These are phyloP conservation scores for Rhinopomastus cyanomelas DNA, from an alignment of 2,113 vertebrate species.

Conservation along the genomic window DNA sequence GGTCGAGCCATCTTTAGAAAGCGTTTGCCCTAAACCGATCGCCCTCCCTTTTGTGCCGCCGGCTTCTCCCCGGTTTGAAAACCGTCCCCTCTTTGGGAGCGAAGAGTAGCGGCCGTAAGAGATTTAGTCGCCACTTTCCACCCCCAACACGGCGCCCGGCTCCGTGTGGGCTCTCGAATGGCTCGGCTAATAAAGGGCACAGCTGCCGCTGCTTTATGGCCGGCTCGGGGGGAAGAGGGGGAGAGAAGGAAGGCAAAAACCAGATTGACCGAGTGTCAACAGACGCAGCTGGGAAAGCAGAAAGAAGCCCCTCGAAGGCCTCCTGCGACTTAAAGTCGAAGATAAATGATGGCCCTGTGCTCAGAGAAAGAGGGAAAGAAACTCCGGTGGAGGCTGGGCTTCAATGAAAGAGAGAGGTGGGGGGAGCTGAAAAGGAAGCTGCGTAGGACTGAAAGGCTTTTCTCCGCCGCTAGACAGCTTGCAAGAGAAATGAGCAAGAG, in stretches of 20 bases:
- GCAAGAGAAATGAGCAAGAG: conserved; percentile 82
- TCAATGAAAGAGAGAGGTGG: conserved; percentile 83
- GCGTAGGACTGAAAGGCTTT: conserved; percentile 80
- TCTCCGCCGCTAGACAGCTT: conserved; percentile 84
- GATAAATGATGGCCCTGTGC: conserved; percentile 80
- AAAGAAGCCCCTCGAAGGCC: conserved; percentile 82
- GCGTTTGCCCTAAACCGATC: conserved; percentile 86
- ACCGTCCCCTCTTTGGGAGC: too few species aligned
- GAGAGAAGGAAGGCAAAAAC: conserved; percentile 70
- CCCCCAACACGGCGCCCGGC: too few species aligned
- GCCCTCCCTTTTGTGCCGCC: conserved; percentile 73
- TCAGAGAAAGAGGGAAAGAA: conserved; percentile 77
- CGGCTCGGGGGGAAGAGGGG: conserved; percentile 65
- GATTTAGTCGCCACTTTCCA: too few species aligned
- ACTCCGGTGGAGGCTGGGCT: conserved; percentile 80
- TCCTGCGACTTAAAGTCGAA: conserved; percentile 76
- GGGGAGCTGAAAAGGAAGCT: conserved; percentile 70
- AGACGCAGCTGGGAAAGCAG: conserved; percentile 93
- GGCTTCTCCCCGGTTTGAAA: too few species aligned
- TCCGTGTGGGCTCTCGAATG: too few species aligned
- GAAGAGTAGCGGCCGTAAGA: too few species aligned
- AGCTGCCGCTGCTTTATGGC: conserved; percentile 97
- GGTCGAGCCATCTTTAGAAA: conserved; percentile 86
- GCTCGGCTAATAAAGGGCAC: conserved; percentile 92
- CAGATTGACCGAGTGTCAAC: conserved; percentile 95